These are phyloP conservation scores for Suncus etruscus DNA, from an alignment of 2,113 vertebrate genomes.

Conservation along the genomic window DNA sequence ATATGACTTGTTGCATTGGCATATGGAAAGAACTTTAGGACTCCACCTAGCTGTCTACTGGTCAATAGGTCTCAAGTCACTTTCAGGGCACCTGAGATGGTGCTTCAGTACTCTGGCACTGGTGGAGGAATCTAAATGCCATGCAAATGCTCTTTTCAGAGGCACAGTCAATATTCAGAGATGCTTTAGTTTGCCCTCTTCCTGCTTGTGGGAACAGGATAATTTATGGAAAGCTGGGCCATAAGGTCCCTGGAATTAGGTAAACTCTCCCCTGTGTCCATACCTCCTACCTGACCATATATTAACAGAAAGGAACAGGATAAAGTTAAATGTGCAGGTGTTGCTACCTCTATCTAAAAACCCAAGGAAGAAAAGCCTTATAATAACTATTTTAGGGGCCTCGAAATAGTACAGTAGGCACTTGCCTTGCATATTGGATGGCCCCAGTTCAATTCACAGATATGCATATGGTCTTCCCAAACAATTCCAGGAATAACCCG, in stretches of 20 bases:
- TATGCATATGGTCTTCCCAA: too few species aligned
- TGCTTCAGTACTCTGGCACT: background rate
- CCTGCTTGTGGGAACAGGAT: background rate
- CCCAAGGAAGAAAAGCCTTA: background rate
- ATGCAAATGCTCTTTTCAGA: constrained; percentile 15
- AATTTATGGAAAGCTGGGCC: background rate
- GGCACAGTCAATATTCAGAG: background rate
- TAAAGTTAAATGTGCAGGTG: background rate
- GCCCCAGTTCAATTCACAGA: too few species aligned
- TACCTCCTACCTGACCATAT: background rate
- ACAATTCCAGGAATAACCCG: too few species aligned
- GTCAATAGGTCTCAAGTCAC: background rate
- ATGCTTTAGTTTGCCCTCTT: background rate
- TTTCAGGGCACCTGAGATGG: background rate
- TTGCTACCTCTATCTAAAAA: background rate
- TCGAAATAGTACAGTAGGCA: too few species aligned
- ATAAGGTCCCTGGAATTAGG: background rate
- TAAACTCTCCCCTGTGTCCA: background rate
- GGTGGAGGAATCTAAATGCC: background rate
- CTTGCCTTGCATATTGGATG: too few species aligned
- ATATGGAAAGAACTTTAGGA: background rate
- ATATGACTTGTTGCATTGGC: background rate
- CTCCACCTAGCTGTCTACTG: background rate
- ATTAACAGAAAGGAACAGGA: background rate
- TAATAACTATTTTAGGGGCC: background rate